Evolutionary conservation across 2,797 vertebrate species (phyloP).

Genomic region (Lepilemur ruficaudatus): DNA sequence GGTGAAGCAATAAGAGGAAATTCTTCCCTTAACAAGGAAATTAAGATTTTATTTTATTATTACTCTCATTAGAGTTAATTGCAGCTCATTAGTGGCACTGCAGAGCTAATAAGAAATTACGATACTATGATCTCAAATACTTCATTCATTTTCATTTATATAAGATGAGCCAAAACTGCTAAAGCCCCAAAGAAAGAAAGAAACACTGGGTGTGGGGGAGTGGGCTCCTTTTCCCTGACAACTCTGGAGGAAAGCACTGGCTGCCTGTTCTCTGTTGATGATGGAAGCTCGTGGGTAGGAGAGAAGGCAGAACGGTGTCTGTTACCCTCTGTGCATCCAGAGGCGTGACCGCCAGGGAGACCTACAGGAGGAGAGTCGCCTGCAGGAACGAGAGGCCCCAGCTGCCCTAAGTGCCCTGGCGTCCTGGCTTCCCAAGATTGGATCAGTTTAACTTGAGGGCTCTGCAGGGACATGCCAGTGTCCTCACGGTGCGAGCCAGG

Average conservation of each 20-base stretch:
- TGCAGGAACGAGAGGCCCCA: background rate
- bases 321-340: background rate
- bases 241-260: background rate
- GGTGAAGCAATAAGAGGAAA: background rate
- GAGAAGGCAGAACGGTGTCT: background rate
- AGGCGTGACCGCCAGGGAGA: background rate
- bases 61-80: background rate
- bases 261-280: background rate
- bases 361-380: too few species aligned
- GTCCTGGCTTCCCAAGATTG: background rate
- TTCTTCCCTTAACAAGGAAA: slow-evolving; percentile 13
- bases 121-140: background rate
- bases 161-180: background rate
- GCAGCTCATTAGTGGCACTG: background rate
- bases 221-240: background rate
- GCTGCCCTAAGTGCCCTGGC: background rate
- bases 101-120: background rate
- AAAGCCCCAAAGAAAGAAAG: background rate
- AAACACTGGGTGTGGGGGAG: too few species aligned
- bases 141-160: background rate
- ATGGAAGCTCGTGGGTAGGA: background rate
- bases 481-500: background rate
- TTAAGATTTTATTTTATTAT: slow-evolving; percentile 4
- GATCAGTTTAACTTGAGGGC: background rate
- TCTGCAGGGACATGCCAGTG: background rate